These are phyloP conservation scores for Geotrupes spiniger DNA, from an alignment of 2,888 invertebrate genomes.

Conservation along the genomic window DNA sequence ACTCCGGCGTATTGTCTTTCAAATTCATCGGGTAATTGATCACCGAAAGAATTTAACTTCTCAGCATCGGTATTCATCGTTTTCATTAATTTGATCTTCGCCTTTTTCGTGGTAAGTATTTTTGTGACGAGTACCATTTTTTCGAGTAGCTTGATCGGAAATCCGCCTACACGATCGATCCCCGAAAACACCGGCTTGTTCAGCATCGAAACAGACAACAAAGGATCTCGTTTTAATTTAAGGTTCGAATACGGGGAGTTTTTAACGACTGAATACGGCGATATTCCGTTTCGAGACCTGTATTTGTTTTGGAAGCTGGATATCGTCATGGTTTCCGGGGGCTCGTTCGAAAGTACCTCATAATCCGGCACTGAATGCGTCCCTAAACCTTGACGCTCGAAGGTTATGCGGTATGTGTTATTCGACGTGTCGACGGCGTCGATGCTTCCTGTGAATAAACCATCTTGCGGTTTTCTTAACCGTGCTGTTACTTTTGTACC, in stretches of 20 bases:
- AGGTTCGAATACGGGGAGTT: slow-evolving; percentile 44
- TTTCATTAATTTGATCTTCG: slow-evolving; percentile 74
- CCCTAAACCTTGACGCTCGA: slow-evolving; percentile 88
- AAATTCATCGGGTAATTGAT: slow-evolving; percentile 78
- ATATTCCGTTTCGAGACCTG: slow-evolving; percentile 65
- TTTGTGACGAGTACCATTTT: slow-evolving; percentile 84
- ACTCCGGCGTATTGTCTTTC: slow-evolving; percentile 85
- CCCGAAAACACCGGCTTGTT: slow-evolving; percentile 40
- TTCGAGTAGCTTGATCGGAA: slow-evolving; percentile 81
- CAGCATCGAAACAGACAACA: slow-evolving; percentile 58
- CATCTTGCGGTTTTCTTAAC: slow-evolving; percentile 89
- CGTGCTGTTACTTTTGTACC: slow-evolving; percentile 93
- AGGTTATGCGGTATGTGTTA: slow-evolving; percentile 91
- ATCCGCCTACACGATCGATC: slow-evolving; percentile 69
- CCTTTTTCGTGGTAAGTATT: slow-evolving; percentile 77
- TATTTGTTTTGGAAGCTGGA: slow-evolving; percentile 80
- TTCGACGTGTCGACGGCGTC: slow-evolving; percentile 95
- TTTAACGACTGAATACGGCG: slow-evolving; percentile 55
- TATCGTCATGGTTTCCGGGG: slow-evolving; percentile 85
- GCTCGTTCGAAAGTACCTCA: slow-evolving; percentile 92
- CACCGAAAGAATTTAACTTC: slow-evolving; percentile 75
- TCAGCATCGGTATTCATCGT: slow-evolving; percentile 91
- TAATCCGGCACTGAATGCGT: slow-evolving; percentile 96
- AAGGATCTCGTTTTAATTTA: slow-evolving; percentile 64
- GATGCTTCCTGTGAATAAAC: slow-evolving; percentile 82